Evolutionary conservation across 2,113 vertebrate genomes (phyloP), one percentile per base, ranked within the genome.

Genomic region (Seriola dumerili): DNA sequence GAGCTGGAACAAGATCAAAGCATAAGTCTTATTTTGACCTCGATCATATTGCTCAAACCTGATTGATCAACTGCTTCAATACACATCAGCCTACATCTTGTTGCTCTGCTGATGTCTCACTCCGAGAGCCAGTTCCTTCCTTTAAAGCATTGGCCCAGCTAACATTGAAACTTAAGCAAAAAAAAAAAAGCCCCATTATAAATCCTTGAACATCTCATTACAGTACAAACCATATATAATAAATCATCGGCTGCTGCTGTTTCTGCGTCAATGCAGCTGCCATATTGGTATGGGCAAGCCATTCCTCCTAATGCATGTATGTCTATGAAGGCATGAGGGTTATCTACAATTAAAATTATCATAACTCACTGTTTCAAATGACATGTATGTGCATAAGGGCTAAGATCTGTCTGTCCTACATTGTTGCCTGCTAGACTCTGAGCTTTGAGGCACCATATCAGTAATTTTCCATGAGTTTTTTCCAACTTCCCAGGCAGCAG

Each of bases 1-100:
- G 48, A 48, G 17, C 46, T 34, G 4, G 23, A 62, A 48, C 50
- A 46, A 5, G n/a, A 62, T 80, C 48, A 36, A 21, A 46, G 23
- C 36, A 19, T 16, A 16, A 65, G 34, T n/a, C 21, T 54, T 42
- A 23, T 23, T 55, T n/a, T 63, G 62, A 72, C 76, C 75, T 76
- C 1, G 8, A 71, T 40, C 59, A 32, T 4, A 12, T 11, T 40
- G 42, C 70, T 67, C 44, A 48, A 52, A 76, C 5, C 16, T n/a
- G 59, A 38, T 8, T 54, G 40, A 66, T 64, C 21, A 34, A 11
- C 57, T 23, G 68, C 4, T 34, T 38, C 19, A 23, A 7, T 42
- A 29, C 61, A 14, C 10, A 44, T 38, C 16, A 16, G 17, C 21
- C 34, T 55, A 57, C 36, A 19, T 48, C 46, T 48, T 48, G 13